Evolutionary conservation across 2,797 vertebrate genomes (phyloP), one percentile per base, ranked within the genome.

Genomic region (Diglossa cyanea): DNA sequence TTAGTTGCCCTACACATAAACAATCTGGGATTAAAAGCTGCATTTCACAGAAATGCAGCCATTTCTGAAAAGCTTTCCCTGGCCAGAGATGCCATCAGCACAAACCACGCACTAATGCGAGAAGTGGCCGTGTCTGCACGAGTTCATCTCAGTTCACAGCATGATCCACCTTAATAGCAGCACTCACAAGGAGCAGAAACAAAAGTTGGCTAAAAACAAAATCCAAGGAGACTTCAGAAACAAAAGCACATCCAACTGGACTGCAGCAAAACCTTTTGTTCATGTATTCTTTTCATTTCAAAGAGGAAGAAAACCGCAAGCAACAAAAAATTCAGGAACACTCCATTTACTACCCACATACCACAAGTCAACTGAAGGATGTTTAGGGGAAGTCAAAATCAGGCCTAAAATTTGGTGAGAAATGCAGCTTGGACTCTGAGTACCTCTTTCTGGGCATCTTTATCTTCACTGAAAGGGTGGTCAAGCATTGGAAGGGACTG

Each of bases 101-200:
- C 82, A 76, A 79, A 60, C 65, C 73, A 58, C 0, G 3, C 5
- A 0, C 77, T 90, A 45, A 84, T 30, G 89, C 7, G 3, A 91
- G 71, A 44, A 47, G 74, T 11, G 51, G 88, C 53, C 39, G 3
- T 31, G 45, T 28, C 53, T 44, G 51, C 62, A 3, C 17, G 17
- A 94, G 92, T 81, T 96, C 92, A 86, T 35, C 90, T 68, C 66
- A 2, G 88, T 85, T 84, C 92, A 78, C 89, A 79, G 93, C 74
- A 24, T 3, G 45, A 75, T 17, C 94, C 24, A 84, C 91, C 91
- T 92, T 50, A 68, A 62, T 2, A 60, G 89, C 71, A 86, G 61
- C 62, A 17, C 80, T 81, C 83, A 31, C 50, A 73, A 51, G 3
- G 30, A 75, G 68, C 84, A 87, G 79, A 63, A 87, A 53, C 45